Conservation (phyloP, 2,797 vertebrate genomes). For the Lagorchestes hirsutus region DNA sequence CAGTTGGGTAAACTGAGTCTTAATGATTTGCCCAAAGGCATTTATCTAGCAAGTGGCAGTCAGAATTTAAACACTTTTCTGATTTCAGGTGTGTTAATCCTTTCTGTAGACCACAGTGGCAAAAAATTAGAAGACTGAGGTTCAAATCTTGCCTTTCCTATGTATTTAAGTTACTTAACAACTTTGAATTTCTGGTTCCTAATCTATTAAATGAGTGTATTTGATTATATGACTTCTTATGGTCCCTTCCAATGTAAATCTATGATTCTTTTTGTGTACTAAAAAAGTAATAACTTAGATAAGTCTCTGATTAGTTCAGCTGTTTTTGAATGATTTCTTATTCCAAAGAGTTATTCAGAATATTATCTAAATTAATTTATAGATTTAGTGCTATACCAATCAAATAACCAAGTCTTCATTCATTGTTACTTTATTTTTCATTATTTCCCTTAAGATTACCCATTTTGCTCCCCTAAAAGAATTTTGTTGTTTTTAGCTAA, state of each 20-base stretch:
- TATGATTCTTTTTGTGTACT: background rate
- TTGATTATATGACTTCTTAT: background rate
- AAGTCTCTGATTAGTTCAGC: background rate
- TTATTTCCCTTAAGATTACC: background rate
- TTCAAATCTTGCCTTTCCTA: background rate
- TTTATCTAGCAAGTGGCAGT: background rate
- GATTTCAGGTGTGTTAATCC: background rate
- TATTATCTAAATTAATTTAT: background rate
- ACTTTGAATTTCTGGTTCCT: background rate
- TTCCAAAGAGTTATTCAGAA: background rate
- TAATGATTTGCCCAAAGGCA: background rate
- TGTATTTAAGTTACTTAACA: background rate
- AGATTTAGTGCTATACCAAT: background rate
- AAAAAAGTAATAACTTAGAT: background rate
- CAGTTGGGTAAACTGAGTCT: background rate
- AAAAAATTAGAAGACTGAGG: background rate
- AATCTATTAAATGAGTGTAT: background rate
- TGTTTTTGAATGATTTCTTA: conserved; percentile 23
- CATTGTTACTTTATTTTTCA: background rate
- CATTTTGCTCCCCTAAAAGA: background rate
- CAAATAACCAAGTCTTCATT: background rate
- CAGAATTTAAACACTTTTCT: background rate
- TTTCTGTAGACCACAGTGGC: background rate
- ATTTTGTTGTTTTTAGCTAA: background rate
- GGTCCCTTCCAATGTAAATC: background rate